Conservation (phyloP, 2,797 vertebrate genomes). For the Melanotaenia pygmaea region DNA sequence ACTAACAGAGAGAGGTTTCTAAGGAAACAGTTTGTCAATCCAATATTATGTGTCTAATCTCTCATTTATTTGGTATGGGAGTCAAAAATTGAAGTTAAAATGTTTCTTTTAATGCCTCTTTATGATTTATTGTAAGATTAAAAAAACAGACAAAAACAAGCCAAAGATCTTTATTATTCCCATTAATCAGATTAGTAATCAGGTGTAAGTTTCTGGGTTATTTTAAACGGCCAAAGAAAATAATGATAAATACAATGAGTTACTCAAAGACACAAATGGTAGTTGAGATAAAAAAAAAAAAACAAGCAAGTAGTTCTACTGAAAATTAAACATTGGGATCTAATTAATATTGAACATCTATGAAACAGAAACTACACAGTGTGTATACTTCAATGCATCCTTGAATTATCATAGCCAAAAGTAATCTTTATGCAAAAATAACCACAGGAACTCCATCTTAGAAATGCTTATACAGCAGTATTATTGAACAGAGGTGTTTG, state of each 20-base stretch:
- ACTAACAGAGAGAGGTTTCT: conserved; percentile 52
- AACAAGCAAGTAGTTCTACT: neutral
- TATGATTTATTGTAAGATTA: neutral
- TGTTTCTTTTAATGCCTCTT: neutral
- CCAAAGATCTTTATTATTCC: neutral
- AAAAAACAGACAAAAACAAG: neutral
- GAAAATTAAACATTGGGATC: neutral
- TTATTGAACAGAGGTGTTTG: conserved; percentile 21
- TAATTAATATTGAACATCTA: neutral
- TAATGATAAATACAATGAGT: neutral
- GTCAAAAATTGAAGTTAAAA: neutral
- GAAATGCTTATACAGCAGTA: conserved; percentile 34
- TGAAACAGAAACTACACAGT: neutral
- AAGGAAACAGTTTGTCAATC: conserved; percentile 32
- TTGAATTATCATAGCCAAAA: conserved; percentile 38
- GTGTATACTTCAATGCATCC: conserved; percentile 9
- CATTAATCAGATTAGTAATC: neutral
- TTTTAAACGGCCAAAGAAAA: neutral
- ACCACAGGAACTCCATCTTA: conserved; percentile 1
- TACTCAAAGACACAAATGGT: neutral
- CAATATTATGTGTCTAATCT: neutral
- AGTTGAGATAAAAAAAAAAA: neutral
- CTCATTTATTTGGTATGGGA: neutral
- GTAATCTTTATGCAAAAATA: conserved; percentile 36
- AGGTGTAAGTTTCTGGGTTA: neutral